These are phyloP conservation scores for Parotocinclus haroldoi DNA, from an alignment of 2,797 vertebrate genomes.

Conservation along the genomic window DNA sequence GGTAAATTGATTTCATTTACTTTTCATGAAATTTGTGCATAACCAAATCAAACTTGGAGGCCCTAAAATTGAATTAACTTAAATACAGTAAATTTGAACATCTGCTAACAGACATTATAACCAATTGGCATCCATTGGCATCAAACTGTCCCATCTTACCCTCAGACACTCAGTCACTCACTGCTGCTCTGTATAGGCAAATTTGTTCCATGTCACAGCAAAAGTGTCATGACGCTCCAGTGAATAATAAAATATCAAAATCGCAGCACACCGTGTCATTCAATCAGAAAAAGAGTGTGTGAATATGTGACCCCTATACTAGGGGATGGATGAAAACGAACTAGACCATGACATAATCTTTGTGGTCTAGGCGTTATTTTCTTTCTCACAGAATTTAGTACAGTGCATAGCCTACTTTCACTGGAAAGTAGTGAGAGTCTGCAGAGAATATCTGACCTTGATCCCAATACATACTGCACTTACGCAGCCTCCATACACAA, in stretches of 20 bases:
- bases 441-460: conserved; percentile 50
- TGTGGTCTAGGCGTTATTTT: neutral
- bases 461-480: conserved; percentile 35
- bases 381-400: conserved; percentile 6
- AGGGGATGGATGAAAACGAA: too few species aligned
- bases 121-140: conserved; percentile 6
- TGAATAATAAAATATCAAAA: conserved; percentile 8
- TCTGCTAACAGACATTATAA: conserved; percentile 3
- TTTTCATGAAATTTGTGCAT: neutral
- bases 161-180: neutral
- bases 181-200: neutral
- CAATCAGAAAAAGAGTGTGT: too few species aligned
- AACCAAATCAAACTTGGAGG: neutral
- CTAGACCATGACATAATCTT: neutral
- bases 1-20: neutral
- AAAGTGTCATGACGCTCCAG: neutral
- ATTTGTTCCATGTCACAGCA: too few species aligned
- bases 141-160: neutral
- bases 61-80: neutral
- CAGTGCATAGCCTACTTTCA: conserved; percentile 42
- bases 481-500: conserved; percentile 17
- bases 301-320: too few species aligned
- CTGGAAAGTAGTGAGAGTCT: conserved; percentile 15
- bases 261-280: too few species aligned
- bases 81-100: neutral